Percentiles rank a stretch among this genome's conserved stretches.
phyloP scores from a whole-genome alignment of 2,113 vertebrate genomes.

The Dolichotis patagonum region DNA sequence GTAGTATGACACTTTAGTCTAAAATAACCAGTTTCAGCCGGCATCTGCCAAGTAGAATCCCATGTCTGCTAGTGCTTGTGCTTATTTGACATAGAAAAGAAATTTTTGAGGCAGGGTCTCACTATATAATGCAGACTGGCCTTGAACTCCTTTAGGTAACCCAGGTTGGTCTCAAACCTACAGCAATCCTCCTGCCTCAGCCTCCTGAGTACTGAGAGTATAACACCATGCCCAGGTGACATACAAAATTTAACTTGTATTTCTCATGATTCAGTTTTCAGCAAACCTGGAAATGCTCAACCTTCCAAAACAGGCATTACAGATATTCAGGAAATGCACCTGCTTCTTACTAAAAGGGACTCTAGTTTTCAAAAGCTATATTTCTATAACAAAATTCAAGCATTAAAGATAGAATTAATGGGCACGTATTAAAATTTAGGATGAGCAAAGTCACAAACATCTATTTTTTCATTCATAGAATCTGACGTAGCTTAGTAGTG shows the following conservation, averaged over 20 bases:
- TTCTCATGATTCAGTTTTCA: not conserved
- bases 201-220: too few species aligned
- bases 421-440: not conserved
- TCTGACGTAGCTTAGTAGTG: not conserved
- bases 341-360: not conserved
- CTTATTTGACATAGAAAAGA: not conserved
- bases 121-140: too few species aligned
- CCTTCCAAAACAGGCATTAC: not conserved
- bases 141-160: too few species aligned
- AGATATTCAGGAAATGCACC: not conserved
- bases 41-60: not conserved
- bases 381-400: slow-evolving; percentile 7
- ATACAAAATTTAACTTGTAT: not conserved
- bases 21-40: not conserved
- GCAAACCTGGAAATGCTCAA: not conserved
- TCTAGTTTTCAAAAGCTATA: not conserved
- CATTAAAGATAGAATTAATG: slow-evolving; percentile 21
- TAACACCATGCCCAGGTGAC: not conserved
- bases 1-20: not conserved
- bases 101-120: not conserved
- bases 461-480: not conserved
- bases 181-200: too few species aligned
- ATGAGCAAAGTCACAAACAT: not conserved
- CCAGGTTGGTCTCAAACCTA: too few species aligned
- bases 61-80: not conserved